Base-by-base conservation (phyloP, 2,797 vertebrate genomes). In the Lates japonicus region DNA sequence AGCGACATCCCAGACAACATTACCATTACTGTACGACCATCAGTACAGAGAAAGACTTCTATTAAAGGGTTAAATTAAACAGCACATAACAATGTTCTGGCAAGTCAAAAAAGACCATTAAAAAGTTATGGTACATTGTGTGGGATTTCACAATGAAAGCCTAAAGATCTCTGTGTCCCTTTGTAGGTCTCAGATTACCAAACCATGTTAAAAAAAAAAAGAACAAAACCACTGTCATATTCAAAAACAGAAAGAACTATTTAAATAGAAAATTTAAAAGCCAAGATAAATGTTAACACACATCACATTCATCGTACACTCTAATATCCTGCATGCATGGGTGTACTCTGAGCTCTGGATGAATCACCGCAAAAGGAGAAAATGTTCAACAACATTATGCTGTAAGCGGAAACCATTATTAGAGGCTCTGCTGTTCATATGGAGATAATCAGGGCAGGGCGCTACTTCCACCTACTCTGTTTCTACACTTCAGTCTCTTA, bases 391-490 rank as follows among this genome's bases (percentile, higher is more conserved):
- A 85, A 69, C 58, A 74, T 84, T 82, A 63, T 13, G 83, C 76
- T 89, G 90, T 82, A 88, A 94, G 86, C 60, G 64, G 88, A 94
- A 91, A 92, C 91, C 86, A 83, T 90, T 86, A 94, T 93, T 92
- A 90, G 78, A 88, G 83, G 52, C 71, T 48, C 10, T 46, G 76
- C 84, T 66, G 84, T 84, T 94, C 94, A 94, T 93, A 94, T 92
- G 93, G 89, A 92, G 91, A 75, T 90, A 87, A 95, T 94, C 92
- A 94, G 87, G 79, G 83, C 69, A 67, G 69, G 76, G 82, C 80
- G n/a, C 78, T 69, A 83, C 86, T 86, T 93, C 88, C 87, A 90
- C 87, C 88, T 85, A 83, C 78, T 75, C 76, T 12, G 72, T 65
- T 82, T 81, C 82, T 87, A 83, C 87, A 79, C 73, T 88, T 84